These are phyloP conservation scores for Taurulus bubalis DNA, from an alignment of 2,113 vertebrate species.

Conservation along the genomic window DNA sequence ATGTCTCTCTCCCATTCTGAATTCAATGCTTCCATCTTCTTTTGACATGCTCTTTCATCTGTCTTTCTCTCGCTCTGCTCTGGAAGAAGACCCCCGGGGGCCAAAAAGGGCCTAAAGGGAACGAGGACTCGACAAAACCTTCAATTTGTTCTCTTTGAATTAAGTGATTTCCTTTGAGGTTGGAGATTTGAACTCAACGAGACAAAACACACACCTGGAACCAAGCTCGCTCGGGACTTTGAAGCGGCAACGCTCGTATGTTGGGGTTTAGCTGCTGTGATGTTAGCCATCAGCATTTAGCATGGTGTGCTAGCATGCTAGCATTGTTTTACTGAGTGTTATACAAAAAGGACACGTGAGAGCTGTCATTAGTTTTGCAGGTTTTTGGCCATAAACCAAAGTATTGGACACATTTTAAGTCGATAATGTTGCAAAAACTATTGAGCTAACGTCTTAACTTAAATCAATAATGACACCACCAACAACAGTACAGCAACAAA, in stretches of 20 bases:
- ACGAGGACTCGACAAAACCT: not conserved
- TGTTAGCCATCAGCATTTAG: too few relatives aligned
- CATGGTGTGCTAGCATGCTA: too few relatives aligned
- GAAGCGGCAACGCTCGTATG: too few relatives aligned
- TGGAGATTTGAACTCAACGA: not conserved
- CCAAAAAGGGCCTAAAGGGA: not conserved
- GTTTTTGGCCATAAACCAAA: not conserved
- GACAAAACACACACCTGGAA: not conserved
- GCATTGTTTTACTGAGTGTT: not conserved
- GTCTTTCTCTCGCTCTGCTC: not conserved
- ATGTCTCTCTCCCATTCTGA: constrained; percentile 26
- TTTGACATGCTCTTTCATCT: constrained; percentile 9
- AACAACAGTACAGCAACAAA: too few relatives aligned
- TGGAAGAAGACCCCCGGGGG: not conserved
- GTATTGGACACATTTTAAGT: not conserved
- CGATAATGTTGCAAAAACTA: not conserved
- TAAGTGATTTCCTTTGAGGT: not conserved
- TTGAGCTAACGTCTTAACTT: not conserved
- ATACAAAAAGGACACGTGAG: too few relatives aligned
- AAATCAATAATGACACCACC: not conserved
- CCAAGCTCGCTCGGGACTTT: not conserved
- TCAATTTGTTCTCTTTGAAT: not conserved
- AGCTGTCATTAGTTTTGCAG: not conserved
- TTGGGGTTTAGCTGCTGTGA: too few relatives aligned
- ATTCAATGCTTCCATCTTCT: constrained; percentile 35